Base-by-base conservation (phyloP, 2,888 invertebrate genomes). In the Steinernema hermaphroditum region DNA sequence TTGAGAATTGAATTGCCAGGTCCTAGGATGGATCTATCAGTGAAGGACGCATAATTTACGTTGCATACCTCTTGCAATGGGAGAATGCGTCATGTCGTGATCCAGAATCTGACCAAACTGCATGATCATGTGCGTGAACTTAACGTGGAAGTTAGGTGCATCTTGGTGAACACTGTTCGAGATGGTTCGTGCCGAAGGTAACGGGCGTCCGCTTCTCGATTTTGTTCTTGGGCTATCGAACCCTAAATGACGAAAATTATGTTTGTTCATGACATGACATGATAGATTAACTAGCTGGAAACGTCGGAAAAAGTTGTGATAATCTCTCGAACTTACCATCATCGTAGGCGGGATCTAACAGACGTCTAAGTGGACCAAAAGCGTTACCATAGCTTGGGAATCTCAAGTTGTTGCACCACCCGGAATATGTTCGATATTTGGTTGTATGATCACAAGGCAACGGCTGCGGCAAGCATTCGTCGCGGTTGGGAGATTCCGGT, bases 21-120 rank as follows among this genome's bases (percentile, higher is more conserved):
- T 22, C 83, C 85, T 81, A 16, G 32, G 32, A 43, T 77, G 2
- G 4, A 74, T 6, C 24, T 50, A 69, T 8, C 24, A 62, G 6
- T 70, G 6, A 19, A 70, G 9, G 2, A 46, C 24, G 4, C 41
- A 19, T 32, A 37, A 27, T 71, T 41, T 34, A 34, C 4, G 6
- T 54, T 14, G 29, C 43, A 0, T 79, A 87, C 88, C 88, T 82
- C 87, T 84, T 72, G 89, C 88, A 72, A 94, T 93, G 0, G 94
- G 96, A 0, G 95, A 94, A 91, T 94, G 92, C 0, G 95, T 95
- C 70, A 96, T 89, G 87, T 96, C 96, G 88, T 96, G 96, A 87
- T 96, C 96, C 24, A 96, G 87, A 84, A 96, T 92, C 87, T 96
- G 95, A 0, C 94, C 95, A 84, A 92, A 95, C 89, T 95, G 95